Conservation (phyloP, 2,888 invertebrate genomes). For the Synanthedon andrenaeformis region DNA sequence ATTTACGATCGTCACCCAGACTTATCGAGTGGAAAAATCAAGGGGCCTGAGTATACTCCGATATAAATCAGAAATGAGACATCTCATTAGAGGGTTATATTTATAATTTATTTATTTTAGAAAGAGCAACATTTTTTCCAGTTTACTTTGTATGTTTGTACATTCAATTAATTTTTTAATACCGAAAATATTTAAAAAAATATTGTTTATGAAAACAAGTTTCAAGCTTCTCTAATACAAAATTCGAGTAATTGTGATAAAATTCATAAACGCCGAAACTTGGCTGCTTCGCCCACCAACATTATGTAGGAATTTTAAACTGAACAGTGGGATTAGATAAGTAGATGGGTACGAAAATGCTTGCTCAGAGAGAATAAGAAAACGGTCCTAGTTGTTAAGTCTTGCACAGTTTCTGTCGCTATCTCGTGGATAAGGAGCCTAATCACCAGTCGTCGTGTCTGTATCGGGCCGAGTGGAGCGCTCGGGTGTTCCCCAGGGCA, state of each 20-base stretch:
- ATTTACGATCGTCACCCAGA: conserved; percentile 65
- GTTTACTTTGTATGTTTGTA: not conserved
- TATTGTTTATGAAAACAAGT: not conserved
- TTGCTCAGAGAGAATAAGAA: conserved; percentile 66
- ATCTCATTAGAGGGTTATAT: conserved; percentile 48
- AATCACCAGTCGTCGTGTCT: conserved; percentile 70
- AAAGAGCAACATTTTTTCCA: not conserved
- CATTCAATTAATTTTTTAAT: not conserved
- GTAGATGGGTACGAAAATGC: conserved; percentile 60
- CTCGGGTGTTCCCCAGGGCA: conserved; percentile 60
- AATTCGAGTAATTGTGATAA: conserved; percentile 15
- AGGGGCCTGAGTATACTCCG: conserved; percentile 34
- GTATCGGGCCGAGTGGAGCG: conserved; percentile 62
- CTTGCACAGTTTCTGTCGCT: conserved; percentile 70
- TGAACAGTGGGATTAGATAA: conserved; percentile 58
- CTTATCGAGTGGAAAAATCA: conserved; percentile 66
- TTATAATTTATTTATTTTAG: conserved; percentile 29
- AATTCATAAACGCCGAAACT: conserved; percentile 44
- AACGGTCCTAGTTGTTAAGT: conserved; percentile 70
- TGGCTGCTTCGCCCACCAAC: conserved; percentile 25
- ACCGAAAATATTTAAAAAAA: not conserved
- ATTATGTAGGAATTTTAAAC: conserved; percentile 60
- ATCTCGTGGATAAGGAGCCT: conserved; percentile 69
- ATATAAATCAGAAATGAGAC: conserved; percentile 62
- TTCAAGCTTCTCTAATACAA: not conserved